These are phyloP conservation scores for Macrotrachela quadricornifera DNA, from an alignment of 1,140 invertebrate species.

Conservation along the genomic window DNA sequence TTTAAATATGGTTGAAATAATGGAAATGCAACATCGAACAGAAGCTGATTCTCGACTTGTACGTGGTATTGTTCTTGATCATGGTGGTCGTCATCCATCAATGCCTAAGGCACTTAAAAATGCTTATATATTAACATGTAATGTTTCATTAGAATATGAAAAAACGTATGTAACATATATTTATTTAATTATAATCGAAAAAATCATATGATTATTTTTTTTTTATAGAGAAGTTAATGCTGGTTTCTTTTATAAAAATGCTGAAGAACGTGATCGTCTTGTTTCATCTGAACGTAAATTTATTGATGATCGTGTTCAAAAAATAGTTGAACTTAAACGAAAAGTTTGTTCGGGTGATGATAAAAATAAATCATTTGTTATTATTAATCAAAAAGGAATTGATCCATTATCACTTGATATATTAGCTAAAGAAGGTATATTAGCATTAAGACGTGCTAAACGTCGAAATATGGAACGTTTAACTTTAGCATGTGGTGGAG, in stretches of 20 bases:
- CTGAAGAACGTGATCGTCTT: conserved; percentile 80
- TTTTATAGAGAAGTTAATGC: conserved; percentile 62
- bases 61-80: conserved; percentile 77
- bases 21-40: conserved; percentile 93
- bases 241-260: conserved; percentile 91
- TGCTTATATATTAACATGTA: conserved; percentile 86
- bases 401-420: conserved; percentile 88
- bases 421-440: conserved; percentile 78
- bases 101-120: conserved; percentile 91
- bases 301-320: conserved; percentile 78
- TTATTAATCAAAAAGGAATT: conserved; percentile 98
- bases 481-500: conserved; percentile 78
- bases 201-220: too few relatives aligned
- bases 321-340: conserved; percentile 86
- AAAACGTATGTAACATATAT: conserved; percentile 52
- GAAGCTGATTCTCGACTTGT: conserved; percentile 47
- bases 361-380: conserved; percentile 65
- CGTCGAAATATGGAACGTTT: conserved; percentile 92
- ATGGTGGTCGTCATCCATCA: conserved; percentile 88
- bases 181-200: too few relatives aligned
- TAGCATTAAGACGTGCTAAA: conserved; percentile 80
- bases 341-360: conserved; percentile 54
- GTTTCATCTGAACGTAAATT: conserved; percentile 81
- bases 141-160: conserved; percentile 95
- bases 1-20: conserved; percentile 90